Percentiles rank a stretch among this genome's conserved stretches.
Conservation (phyloP, 2,888 invertebrate genomes). For the Mellilla xanthometata region DNA sequence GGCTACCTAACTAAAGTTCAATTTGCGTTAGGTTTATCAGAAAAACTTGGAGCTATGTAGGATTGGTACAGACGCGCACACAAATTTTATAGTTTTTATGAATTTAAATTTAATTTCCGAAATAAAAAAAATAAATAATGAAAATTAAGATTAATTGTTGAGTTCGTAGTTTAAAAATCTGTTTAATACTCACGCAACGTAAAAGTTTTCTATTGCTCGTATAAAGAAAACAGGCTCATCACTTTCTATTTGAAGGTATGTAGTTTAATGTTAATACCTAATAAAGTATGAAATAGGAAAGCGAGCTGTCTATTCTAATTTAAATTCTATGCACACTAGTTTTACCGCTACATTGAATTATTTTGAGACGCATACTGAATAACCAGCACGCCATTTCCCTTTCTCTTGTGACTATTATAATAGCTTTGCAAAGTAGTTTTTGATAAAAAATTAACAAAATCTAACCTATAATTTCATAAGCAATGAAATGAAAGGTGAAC, state of each 20-base stretch:
- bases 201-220: too few relatives aligned
- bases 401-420: constrained; percentile 35
- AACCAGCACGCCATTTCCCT: constrained; percentile 44
- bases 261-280: constrained; percentile 25
- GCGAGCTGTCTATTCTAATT: constrained; percentile 45
- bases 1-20: neutral
- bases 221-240: too few relatives aligned
- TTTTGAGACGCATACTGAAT: constrained; percentile 53
- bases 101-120: too few relatives aligned
- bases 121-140: too few relatives aligned
- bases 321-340: constrained; percentile 48
- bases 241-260: neutral
- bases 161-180: too few relatives aligned
- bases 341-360: constrained; percentile 58
- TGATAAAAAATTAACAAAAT: constrained; percentile 4
- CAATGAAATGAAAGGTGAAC: neutral
- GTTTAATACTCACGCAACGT: too few relatives aligned
- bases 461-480: constrained; percentile 11
- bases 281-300: constrained; percentile 42
- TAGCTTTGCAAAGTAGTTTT: neutral
- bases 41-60: neutral
- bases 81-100: neutral
- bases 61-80: constrained; percentile 7
- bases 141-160: too few relatives aligned
- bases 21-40: too few relatives aligned